Percentiles rank a stretch among this genome's conserved stretches.
These are phyloP conservation scores for Trachythela sp. DNA, from an alignment of 64 coral and sea anemone species.

Conservation along the genomic window DNA sequence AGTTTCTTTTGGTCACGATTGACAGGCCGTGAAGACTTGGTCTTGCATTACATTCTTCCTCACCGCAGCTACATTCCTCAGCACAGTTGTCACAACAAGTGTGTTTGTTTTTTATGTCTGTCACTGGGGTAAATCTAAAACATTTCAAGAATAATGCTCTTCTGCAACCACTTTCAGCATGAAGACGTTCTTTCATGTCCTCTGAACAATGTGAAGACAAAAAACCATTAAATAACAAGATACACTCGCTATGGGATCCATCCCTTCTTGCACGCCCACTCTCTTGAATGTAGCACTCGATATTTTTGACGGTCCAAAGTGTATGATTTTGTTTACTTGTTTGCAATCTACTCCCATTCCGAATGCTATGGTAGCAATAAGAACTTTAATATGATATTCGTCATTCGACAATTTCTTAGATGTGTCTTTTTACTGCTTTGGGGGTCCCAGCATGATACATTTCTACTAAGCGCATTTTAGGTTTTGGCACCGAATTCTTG, in stretches of 20 bases:
- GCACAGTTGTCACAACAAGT: background rate
- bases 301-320: slow-evolving; percentile 8
- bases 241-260: background rate
- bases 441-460: background rate
- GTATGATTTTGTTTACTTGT: background rate
- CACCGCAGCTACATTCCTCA: background rate
- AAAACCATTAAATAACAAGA: background rate
- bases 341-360: background rate
- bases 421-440: background rate
- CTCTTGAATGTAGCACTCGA: slow-evolving; percentile 20
- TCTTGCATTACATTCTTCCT: background rate
- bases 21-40: background rate
- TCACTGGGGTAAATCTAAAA: background rate
- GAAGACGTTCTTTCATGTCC: too few relatives aligned
- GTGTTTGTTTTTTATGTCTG: background rate
- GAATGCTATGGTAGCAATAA: background rate
- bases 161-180: background rate
- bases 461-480: background rate
- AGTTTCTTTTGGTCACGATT: background rate
- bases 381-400: background rate
- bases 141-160: background rate
- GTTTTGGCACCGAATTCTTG: background rate
- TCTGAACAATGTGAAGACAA: background rate
- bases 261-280: background rate
- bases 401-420: background rate